Conservation (phyloP, 1,140 invertebrate genomes). For the Apis florea region DNA sequence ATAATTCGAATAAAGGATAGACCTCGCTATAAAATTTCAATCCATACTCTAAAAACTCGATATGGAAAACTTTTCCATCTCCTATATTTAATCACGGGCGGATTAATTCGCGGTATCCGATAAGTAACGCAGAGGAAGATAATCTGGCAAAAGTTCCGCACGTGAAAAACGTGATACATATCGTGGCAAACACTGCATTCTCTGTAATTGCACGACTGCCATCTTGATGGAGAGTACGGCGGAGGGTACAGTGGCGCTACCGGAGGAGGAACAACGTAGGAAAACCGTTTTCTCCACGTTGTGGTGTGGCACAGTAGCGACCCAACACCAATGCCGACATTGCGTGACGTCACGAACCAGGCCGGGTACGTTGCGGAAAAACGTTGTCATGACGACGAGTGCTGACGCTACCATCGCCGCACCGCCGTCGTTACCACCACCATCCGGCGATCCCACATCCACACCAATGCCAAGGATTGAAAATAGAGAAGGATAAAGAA, state of each 20-base stretch:
- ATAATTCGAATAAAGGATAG: conserved; percentile 1
- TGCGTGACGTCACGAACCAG: conserved; percentile 73
- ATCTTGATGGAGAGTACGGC: conserved; percentile 45
- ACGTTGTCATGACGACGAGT: conserved; percentile 74
- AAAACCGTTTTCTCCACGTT: conserved; percentile 50
- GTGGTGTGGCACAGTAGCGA: conserved; percentile 38
- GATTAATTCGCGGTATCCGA: not conserved
- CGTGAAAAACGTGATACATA: not conserved
- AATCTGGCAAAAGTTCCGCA: not conserved
- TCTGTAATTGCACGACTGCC: conserved; percentile 51
- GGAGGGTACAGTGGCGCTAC: conserved; percentile 49
- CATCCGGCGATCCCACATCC: conserved; percentile 8
- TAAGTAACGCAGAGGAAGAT: not conserved
- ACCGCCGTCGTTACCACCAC: conserved; percentile 46
- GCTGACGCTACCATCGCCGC: conserved; percentile 65
- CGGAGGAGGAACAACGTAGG: conserved; percentile 33
- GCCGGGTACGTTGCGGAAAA: conserved; percentile 76
- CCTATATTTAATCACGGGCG: no score
- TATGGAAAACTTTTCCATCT: not conserved
- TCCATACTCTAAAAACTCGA: conserved; percentile 12
- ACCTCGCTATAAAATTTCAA: not conserved
- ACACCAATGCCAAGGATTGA: conserved; percentile 54
- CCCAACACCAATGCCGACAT: conserved; percentile 60
- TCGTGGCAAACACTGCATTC: conserved; percentile 13
- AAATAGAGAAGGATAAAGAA: conserved; percentile 9